Evolutionary conservation across 2,113 vertebrate genomes (phyloP).

Genomic region (Bubo scandiacus): DNA sequence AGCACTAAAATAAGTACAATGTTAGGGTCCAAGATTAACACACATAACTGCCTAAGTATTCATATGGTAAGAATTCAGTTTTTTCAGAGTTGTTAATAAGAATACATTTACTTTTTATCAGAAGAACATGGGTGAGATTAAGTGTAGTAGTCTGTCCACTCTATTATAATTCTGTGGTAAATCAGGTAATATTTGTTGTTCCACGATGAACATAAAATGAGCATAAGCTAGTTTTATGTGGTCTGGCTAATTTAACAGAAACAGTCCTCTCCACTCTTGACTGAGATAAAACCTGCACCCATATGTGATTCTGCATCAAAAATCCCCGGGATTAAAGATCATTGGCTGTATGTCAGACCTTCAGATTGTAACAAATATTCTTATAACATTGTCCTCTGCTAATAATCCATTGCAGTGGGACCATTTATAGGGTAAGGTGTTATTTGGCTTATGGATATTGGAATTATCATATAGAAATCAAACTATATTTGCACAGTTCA

Average conservation of each 20-base stretch:
- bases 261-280: neutral
- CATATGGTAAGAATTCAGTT: neutral
- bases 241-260: neutral
- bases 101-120: neutral
- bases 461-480: neutral
- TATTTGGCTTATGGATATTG: neutral
- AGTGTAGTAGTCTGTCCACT: neutral
- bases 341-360: neutral
- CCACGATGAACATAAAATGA: neutral
- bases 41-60: neutral
- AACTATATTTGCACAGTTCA: neutral
- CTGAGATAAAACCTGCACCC: neutral
- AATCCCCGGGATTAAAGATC: neutral
- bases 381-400: neutral
- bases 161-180: neutral
- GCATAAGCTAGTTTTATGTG: neutral
- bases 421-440: neutral
- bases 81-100: neutral
- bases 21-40: neutral
- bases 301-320: neutral
- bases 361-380: neutral
- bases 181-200: neutral
- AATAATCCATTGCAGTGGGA: neutral
- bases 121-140: neutral
- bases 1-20: neutral